A percentile compares a stretch with the other conserved stretches of the same genome.
phyloP scores from a whole-genome alignment of 1,140 invertebrate genomes.

The Wiebesia pumilae region DNA sequence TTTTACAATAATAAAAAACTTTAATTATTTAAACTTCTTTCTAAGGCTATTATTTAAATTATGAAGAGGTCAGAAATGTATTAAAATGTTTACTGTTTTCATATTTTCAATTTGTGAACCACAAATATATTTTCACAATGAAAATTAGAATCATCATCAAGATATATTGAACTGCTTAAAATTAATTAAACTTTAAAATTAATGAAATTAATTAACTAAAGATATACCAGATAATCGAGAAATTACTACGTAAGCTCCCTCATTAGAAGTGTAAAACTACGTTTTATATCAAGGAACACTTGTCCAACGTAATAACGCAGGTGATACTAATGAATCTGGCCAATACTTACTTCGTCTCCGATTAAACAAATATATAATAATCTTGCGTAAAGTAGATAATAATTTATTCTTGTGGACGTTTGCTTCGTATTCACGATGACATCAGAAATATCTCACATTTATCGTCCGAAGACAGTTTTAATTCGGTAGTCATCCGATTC shows the following conservation, averaged over 20 bases:
- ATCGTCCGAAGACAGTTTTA: neutral
- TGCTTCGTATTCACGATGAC: neutral
- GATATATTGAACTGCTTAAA: too few species aligned
- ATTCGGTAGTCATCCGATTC: conserved; percentile 4
- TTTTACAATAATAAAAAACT: too few species aligned
- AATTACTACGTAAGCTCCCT: neutral
- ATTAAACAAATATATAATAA: neutral
- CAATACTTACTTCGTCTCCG: neutral
- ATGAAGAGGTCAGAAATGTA: too few species aligned
- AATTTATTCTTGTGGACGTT: neutral
- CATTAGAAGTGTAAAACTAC: neutral
- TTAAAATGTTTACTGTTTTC: too few species aligned
- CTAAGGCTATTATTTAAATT: too few species aligned
- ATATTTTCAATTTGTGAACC: too few species aligned
- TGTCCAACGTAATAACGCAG: neutral
- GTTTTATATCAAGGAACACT: neutral
- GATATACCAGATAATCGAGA: neutral
- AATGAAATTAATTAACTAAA: neutral
- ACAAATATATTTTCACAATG: too few species aligned
- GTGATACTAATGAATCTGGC: neutral
- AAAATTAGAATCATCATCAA: too few species aligned
- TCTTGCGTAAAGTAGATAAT: neutral
- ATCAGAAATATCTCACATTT: conserved; percentile 1
- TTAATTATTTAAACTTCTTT: too few species aligned
- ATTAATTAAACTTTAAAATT: too few species aligned